Base-by-base conservation (phyloP, 2,797 vertebrate genomes). In the Darevskia mixta region DNA sequence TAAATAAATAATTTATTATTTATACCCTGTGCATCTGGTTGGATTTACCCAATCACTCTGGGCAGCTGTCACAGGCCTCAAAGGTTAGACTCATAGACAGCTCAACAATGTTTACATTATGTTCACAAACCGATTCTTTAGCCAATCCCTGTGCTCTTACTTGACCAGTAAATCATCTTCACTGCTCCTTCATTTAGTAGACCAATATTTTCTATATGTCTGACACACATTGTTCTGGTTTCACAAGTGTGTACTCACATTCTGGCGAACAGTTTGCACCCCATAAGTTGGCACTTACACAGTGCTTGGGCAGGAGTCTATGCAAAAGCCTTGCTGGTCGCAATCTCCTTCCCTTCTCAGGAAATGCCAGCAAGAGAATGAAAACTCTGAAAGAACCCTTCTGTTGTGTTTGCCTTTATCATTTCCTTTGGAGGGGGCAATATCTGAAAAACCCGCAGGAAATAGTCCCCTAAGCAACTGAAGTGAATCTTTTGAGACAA, bases 71-170 rank as follows among this genome's bases (percentile, higher is more conserved):
- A 64, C 32, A 76, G 83, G 43, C 38, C 78, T 85, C 69, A 66
- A 66, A 81, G 61, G 41, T 85, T 78, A 89, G 41, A 55, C 72
- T 29, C 64, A 64, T n/a, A n/a, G 10, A 85, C 92, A 93, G 93
- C 55, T 88, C 91, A 35, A 88, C 91, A n/a, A 86, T 92, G 41
- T 61, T 85, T 89, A 87, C 87, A 88, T 95, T 93, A 96, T 94
- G 92, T 92, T 95, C 95, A 92, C 90, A 93, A 96, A 93, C 83
- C 91, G 90, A 92, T 95, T 95, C 90, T 78, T 95, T 96, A 92
- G 95, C 82, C 75, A 92, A 94, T 92, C 94, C 81, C 75, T 64
- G 79, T 92, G 77, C 81, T 93, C 91, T 85, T 66, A 78, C 90
- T 90, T 91, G 82, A 82, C 87, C 91, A 91, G 93, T 92, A 94